Evolutionary conservation across 1,140 invertebrate species (phyloP).

Genomic region (Octopus bimaculoides): DNA sequence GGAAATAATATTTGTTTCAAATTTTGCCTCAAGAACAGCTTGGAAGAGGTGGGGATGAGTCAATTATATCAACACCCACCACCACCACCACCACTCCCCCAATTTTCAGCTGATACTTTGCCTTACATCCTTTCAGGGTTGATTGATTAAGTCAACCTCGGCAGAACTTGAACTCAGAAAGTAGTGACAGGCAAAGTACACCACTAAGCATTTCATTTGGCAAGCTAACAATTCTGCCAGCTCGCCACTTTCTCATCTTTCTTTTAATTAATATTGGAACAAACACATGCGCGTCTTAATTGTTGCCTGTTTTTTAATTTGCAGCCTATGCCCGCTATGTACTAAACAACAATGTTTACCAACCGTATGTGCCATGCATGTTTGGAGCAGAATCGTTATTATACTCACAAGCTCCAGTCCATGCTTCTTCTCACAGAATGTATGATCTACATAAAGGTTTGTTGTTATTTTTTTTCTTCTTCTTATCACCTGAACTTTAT

Average conservation of each 20-base stretch:
- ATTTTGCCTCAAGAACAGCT: too few relatives aligned
- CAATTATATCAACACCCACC: too few relatives aligned
- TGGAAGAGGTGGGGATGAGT: too few relatives aligned
- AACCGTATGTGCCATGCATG: slow-evolving; percentile 8
- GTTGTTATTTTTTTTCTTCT: not conserved
- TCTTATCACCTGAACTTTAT: too few relatives aligned
- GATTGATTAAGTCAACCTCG: too few relatives aligned
- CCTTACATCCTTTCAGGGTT: too few relatives aligned
- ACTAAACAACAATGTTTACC: not conserved
- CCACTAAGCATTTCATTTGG: too few relatives aligned
- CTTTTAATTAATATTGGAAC: not conserved
- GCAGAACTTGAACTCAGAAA: too few relatives aligned
- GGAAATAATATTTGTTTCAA: too few relatives aligned
- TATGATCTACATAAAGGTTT: slow-evolving; percentile 12
- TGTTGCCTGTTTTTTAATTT: not conserved
- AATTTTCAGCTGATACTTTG: too few relatives aligned
- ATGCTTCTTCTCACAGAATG: not conserved
- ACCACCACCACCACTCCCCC: too few relatives aligned
- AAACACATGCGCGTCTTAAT: not conserved
- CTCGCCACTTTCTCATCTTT: not conserved
- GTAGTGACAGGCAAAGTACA: too few relatives aligned
- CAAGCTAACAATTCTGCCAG: not conserved
- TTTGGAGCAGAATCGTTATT: slow-evolving; percentile 9
- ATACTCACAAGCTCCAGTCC: slow-evolving; percentile 3
- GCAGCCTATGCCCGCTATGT: slow-evolving; percentile 7